These are phyloP conservation scores for Antrozous pallidus DNA, from an alignment of 2,797 vertebrate genomes.

Conservation along the genomic window DNA sequence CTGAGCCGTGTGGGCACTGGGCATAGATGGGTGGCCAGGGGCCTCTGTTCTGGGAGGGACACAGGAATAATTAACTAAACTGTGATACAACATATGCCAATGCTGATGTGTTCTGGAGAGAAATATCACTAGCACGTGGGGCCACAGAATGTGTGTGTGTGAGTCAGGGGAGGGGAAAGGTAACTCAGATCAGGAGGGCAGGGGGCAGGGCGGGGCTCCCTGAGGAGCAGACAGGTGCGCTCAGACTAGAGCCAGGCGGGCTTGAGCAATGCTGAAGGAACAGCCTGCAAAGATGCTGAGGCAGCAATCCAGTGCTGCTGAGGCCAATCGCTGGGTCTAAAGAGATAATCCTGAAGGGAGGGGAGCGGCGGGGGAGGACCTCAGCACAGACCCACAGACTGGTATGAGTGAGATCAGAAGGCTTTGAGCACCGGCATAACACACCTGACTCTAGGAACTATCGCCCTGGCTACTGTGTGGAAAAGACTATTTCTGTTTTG, in stretches of 20 bases:
- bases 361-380: too few species aligned
- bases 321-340: accelerated
- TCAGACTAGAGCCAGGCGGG: background rate
- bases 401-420: background rate
- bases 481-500: background rate
- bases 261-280: background rate
- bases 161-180: background rate
- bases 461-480: background rate
- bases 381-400: too few species aligned
- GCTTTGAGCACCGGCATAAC: background rate
- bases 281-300: background rate
- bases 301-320: background rate
- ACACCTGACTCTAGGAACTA: background rate
- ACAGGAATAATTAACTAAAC: background rate
- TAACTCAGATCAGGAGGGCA: background rate
- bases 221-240: background rate
- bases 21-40: background rate
- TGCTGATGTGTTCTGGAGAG: background rate
- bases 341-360: background rate
- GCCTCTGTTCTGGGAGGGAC: background rate
- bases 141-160: background rate
- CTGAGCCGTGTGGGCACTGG: background rate
- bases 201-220: background rate
- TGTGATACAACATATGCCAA: background rate
- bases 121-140: background rate